Evolutionary conservation across 2,888 invertebrate genomes (phyloP), one percentile per base, ranked within the genome.

Genomic region (Nemapogon koenigi): DNA sequence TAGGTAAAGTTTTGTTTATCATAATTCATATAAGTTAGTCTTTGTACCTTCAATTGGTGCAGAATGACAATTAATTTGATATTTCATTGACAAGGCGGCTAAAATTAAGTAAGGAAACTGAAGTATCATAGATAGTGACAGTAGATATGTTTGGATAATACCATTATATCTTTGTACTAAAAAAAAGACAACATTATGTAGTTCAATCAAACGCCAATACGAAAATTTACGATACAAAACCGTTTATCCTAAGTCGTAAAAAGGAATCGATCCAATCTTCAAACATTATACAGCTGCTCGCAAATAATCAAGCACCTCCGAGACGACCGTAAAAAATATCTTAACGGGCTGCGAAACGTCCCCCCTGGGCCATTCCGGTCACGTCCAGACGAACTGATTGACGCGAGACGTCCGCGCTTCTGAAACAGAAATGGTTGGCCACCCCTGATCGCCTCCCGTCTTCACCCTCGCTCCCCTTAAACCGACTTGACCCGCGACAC

Each of bases 351-450:
- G 57, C 57, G 49, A 57, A 57, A 27, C 28, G 11, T n/a, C 37
- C 29, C 35, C 37, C 47, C 51, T 53, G 18, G 13, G 48, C 49
- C 50, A 78, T 78, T 70, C 78, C 52, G 58, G 63, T 65, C 80
- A 80, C 79, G 79, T 78, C 62, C 55, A 49, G 45, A 49, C 60
- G 60, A 69, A 69, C 75, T 78, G 76, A 78, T 78, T 78, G 76
- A 78, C 76, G 75, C 62, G 72, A 71, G 75, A 75, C 75, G 72
- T 69, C 68, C 65, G 62, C 69, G 64, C 70, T 62, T 55, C 51
- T 32, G 31, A 38, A 38, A 30, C 37, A 37, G 38, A 35, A 27
- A 27, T 27, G 11, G 28, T 14, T 16, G 14, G 35, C 38, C 36
- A 16, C 44, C 38, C 38, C 41, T 17, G 27, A 22, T 11, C 45